Evolutionary conservation across 1,140 invertebrate species (phyloP).

Genomic region (Bombus affinis): DNA sequence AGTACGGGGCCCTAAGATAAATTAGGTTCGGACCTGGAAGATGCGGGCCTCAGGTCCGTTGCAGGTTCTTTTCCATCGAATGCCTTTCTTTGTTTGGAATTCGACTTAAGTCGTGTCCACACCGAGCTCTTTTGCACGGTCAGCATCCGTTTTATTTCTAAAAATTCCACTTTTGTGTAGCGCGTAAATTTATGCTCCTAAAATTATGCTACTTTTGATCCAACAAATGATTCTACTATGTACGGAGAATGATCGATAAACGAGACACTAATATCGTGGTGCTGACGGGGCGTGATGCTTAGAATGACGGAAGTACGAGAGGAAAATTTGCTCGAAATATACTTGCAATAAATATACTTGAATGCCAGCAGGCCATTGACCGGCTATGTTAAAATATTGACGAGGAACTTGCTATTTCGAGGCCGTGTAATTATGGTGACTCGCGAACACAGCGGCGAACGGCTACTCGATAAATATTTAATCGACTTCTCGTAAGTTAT

Average conservation of each 20-base stretch:
- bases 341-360: constrained; percentile 25
- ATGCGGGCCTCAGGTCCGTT: constrained; percentile 59
- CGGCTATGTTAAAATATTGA: constrained; percentile 62
- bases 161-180: too few relatives aligned
- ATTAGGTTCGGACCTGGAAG: constrained; percentile 71
- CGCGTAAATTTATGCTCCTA: too few relatives aligned
- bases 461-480: constrained; percentile 50
- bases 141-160: too few relatives aligned
- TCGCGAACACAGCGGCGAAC: constrained; percentile 15
- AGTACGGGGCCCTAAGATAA: constrained; percentile 59
- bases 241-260: not conserved
- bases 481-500: constrained; percentile 25
- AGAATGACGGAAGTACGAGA: constrained; percentile 10
- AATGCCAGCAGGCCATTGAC: constrained; percentile 42
- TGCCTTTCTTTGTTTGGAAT: constrained; percentile 72
- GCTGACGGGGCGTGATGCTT: not conserved
- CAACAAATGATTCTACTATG: not conserved
- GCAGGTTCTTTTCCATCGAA: constrained; percentile 73
- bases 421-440: constrained; percentile 49
- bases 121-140: not conserved
- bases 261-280: not conserved
- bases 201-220: not conserved
- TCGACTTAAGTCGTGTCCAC: constrained; percentile 60
- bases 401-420: constrained; percentile 61
- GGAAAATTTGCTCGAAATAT: constrained; percentile 56